Evolutionary conservation across 2,113 vertebrate genomes (phyloP), one percentile per base, ranked within the genome.

Genomic region (Catagonus wagneri): DNA sequence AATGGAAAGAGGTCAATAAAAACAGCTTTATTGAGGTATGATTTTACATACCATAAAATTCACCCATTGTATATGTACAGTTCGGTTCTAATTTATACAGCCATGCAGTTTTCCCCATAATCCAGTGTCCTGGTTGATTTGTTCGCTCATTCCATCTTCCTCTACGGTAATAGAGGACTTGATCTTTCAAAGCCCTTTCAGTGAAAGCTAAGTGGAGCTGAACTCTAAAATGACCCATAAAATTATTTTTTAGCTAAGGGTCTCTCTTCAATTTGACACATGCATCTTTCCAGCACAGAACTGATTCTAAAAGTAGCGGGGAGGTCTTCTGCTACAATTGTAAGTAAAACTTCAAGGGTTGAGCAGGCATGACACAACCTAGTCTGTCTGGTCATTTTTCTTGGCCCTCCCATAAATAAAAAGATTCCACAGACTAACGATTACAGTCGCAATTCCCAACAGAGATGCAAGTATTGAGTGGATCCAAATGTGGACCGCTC

Each of bases 1-100:
- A 96, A 92, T 87, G 83, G 84, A 75, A 94, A 93, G 50, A 72
- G 54, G 54, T 87, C 36, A 80, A 1, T 32, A 94, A 91, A 92
- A 95, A 29, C 34, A 87, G 68, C 29, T 97, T 94, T 96, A 94
- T 25, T 96, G 68, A 83, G 34, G 63, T 78, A 81, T 76, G 85
- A 36, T 50, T 83, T 96, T 75, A 89, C 83, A 96, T n/a, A 79
- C 6, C 52, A 58, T 84, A 85, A 68, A 88, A 91, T 79, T 71
- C 72, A 94, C 36, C 66, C 32, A 86, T 11, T 93, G 9, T 44
- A 68, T 56, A n/a, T 44, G 54, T 68, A 92, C 16, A 80, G 12
- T 74, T 86, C 32, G 72, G 25, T 52, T 65, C 89, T 93, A 34
- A 95, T 86, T 94, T 90, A 90, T n/a, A 97, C 34, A 81, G 25